These are phyloP conservation scores for Phoeniculus purpureus DNA, from an alignment of 2,797 vertebrate species.

Conservation along the genomic window DNA sequence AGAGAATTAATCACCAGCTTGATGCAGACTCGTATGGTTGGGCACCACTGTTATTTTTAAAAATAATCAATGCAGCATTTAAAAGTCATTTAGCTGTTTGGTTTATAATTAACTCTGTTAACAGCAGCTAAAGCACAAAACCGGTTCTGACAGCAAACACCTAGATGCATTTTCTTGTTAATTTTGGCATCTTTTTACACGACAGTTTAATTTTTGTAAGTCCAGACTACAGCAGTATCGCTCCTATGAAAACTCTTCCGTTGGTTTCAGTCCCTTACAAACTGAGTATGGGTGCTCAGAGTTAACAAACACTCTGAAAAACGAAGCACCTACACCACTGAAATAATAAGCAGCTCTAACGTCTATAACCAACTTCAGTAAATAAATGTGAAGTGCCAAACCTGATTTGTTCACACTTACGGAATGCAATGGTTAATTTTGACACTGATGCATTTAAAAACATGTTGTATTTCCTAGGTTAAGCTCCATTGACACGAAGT, in stretches of 20 bases:
- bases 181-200: neutral
- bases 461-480: constrained; percentile 81
- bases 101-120: neutral
- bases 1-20: neutral
- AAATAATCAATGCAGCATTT: neutral
- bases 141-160: neutral
- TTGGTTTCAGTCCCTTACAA: neutral
- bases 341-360: neutral
- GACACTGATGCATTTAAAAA: constrained; percentile 19
- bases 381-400: neutral
- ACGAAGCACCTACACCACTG: neutral
- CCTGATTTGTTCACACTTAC: neutral
- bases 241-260: neutral
- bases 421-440: constrained; percentile 28
- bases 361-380: neutral
- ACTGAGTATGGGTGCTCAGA: neutral
- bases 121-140: neutral
- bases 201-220: neutral
- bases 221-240: neutral
- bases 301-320: neutral
- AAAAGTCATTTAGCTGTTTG: neutral
- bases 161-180: neutral
- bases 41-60: neutral
- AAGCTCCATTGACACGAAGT: constrained; percentile 96
- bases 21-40: neutral